Evolutionary conservation across 2,113 vertebrate genomes (phyloP), one percentile per base, ranked within the genome.

Genomic region (Mesoclemmys tuberculata): DNA sequence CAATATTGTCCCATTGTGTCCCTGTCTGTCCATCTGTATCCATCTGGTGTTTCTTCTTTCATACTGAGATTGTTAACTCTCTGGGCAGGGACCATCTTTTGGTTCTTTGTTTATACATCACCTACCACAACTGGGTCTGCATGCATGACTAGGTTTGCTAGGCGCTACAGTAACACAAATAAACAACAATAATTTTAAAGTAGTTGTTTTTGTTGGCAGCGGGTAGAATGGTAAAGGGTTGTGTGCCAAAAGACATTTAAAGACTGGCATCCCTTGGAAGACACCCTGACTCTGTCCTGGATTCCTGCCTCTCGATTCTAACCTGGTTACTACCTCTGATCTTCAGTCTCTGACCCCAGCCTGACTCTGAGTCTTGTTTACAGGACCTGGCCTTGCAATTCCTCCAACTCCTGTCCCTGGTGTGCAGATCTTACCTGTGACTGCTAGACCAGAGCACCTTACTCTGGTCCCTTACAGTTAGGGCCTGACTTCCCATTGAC

Each of bases 201-300:
- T 71, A 22, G 64, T 38, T 38, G n/a, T 2, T 21, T 68, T 71
- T 71, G 8, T n/a, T 14, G 64, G 35, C 16, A 38, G 35, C 38
- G 18, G n/a, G 18, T n/a, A 71, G n/a, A 35, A 35, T 71, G 64
- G 4, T 38, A 71, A 71, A 71, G 18, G 31, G 8, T 71, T 71
- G 64, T 21, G n/a, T n/a, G n/a, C 46, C 64, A 48, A 79, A 84
- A 10, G 61, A 77, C 55, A 84, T 92, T 96, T 61, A 22, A 90
- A 0, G 26, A 61, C 1, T 1, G 1, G 0, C 2, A 3, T 6
- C 88, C 1, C 80, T 41, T 5, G 55, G 41, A 56, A 14, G 41
- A 6, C 81, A 61, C 11, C 58, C 58, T 61, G 58, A 61, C 61
- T 35, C 61, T n/a, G 61, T 35, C 35, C 35, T 35, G 18, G 61